These are phyloP conservation scores for Archaeoteleia sp. DNA, from an alignment of 2,888 invertebrate genomes.

Conservation along the genomic window DNA sequence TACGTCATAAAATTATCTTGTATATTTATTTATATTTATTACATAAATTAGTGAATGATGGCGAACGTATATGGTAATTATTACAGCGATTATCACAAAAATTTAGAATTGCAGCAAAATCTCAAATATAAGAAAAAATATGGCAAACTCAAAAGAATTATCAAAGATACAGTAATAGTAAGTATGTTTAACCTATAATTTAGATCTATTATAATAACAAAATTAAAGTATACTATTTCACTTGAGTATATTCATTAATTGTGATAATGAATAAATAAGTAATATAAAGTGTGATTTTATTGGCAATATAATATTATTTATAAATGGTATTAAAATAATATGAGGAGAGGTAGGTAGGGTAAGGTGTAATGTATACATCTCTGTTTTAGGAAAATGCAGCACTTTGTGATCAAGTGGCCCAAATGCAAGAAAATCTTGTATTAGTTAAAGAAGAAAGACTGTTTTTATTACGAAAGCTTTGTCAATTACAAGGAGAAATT, in stretches of 20 bases:
- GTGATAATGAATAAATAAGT: too few relatives aligned
- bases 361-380: neutral
- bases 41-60: too few relatives aligned
- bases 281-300: too few relatives aligned
- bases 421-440: constrained; percentile 87
- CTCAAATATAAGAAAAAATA: constrained; percentile 80
- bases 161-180: constrained; percentile 82
- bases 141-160: constrained; percentile 79
- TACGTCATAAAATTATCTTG: too few relatives aligned
- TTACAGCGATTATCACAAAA: constrained; percentile 67
- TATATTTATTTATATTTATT: too few relatives aligned
- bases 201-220: neutral
- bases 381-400: constrained; percentile 85
- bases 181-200: too few relatives aligned
- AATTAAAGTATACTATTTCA: neutral
- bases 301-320: constrained; percentile 2
- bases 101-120: constrained; percentile 73
- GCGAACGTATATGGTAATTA: constrained; percentile 66
- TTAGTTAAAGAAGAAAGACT: constrained; percentile 89
- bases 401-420: constrained; percentile 90
- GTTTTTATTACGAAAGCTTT: constrained; percentile 85
- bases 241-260: constrained; percentile 5
- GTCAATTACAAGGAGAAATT: constrained; percentile 77
- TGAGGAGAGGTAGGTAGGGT: neutral
- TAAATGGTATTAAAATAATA: constrained; percentile 2